Evolutionary conservation across 2,797 vertebrate genomes (phyloP).

Genomic region (Pipistrellus kuhlii): DNA sequence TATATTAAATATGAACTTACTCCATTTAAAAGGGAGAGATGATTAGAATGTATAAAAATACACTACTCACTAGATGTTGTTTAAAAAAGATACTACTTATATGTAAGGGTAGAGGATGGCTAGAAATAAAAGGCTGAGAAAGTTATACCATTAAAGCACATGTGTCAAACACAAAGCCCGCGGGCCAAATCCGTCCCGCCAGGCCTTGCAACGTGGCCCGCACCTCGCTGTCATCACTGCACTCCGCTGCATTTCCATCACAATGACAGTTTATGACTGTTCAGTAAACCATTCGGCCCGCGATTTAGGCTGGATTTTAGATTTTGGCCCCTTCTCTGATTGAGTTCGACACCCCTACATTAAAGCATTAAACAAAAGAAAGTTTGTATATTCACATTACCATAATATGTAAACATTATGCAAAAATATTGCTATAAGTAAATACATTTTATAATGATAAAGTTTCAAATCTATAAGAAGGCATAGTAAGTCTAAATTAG

Average conservation of each 20-base stretch:
- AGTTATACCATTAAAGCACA: background rate
- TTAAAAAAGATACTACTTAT: background rate
- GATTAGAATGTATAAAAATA: background rate
- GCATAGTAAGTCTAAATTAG: background rate
- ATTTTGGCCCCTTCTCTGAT: no score
- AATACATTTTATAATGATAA: background rate
- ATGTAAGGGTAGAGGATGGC: background rate
- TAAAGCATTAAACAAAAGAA: conserved; percentile 16
- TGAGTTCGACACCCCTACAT: no score
- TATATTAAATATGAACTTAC: background rate
- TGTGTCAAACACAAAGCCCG: no score
- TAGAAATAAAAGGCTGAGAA: background rate
- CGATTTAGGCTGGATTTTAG: no score
- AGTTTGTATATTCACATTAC: background rate
- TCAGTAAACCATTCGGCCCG: no score
- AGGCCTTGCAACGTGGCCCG: no score
- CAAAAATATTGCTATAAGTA: background rate
- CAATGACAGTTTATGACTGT: no score
- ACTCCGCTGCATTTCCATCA: no score
- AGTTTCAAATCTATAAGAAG: background rate
- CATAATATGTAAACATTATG: background rate
- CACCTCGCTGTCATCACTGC: no score
- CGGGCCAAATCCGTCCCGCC: no score
- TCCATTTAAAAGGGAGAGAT: background rate
- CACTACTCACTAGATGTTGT: background rate